These are phyloP conservation scores for Campaea margaritaria DNA, from an alignment of 2,888 invertebrate genomes.

Conservation along the genomic window DNA sequence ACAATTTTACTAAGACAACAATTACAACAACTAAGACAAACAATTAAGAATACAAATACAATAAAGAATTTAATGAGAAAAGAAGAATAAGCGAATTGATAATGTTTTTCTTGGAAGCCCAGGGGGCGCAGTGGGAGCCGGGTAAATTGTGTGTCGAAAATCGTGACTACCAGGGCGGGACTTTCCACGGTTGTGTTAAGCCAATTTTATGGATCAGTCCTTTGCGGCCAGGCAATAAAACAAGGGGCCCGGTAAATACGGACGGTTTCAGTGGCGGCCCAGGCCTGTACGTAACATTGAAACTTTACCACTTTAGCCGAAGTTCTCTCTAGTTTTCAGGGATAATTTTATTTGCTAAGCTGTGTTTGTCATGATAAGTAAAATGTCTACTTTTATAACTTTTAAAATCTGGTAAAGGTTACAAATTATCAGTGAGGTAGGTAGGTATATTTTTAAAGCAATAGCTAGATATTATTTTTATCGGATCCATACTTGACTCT, in stretches of 20 bases:
- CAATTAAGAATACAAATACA: too few species aligned
- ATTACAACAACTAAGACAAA: too few species aligned
- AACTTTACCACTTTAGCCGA: constrained; percentile 26
- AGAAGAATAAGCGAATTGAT: too few species aligned
- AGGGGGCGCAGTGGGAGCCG: not conserved
- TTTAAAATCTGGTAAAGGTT: too few species aligned
- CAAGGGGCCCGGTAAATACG: constrained; percentile 25
- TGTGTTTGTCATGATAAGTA: too few species aligned
- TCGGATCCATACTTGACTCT: too few species aligned
- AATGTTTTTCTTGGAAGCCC: not conserved
- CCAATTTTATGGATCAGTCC: constrained; percentile 33
- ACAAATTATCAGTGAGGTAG: too few species aligned
- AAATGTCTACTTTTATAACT: too few species aligned
- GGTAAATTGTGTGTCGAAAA: constrained; percentile 30
- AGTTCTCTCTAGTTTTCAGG: constrained; percentile 11
- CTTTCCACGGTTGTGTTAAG: constrained; percentile 23
- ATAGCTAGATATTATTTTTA: too few species aligned
- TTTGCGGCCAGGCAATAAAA: constrained; percentile 15
- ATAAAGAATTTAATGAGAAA: too few species aligned
- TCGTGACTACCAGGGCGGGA: constrained; percentile 26
- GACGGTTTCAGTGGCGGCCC: constrained; percentile 7
- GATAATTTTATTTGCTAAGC: not conserved
- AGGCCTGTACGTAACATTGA: not conserved
- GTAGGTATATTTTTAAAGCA: too few species aligned
- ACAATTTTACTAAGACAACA: too few species aligned